Evolutionary conservation across 2,888 invertebrate species (phyloP).

Genomic region (Stenotaenia linearis): DNA sequence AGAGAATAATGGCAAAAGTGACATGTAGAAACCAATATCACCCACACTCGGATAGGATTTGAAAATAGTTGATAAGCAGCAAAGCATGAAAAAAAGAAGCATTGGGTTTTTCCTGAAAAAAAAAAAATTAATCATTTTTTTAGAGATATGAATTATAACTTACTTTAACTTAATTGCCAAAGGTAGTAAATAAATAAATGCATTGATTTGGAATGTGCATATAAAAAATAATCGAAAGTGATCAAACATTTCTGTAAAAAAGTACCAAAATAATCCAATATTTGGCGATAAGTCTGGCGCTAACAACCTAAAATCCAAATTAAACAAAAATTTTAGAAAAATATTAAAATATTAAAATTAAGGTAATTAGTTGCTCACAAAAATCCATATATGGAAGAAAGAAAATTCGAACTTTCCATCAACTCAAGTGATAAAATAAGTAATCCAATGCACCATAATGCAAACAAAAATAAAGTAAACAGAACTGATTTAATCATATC

Average conservation of each 20-base stretch:
- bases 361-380: slow-evolving; percentile 67
- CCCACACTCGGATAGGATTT: slow-evolving; percentile 95
- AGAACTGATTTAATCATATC: background rate
- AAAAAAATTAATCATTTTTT: background rate
- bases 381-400: slow-evolving; percentile 69
- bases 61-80: slow-evolving; percentile 81
- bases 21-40: slow-evolving; percentile 86
- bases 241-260: slow-evolving; percentile 99
- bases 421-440: slow-evolving; percentile 61
- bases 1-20: slow-evolving; percentile 84
- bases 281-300: slow-evolving; percentile 94
- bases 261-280: slow-evolving; percentile 98
- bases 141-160: background rate
- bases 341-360: background rate
- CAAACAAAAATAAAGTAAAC: background rate
- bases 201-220: slow-evolving; percentile 94
- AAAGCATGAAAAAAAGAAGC: slow-evolving; percentile 68
- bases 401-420: slow-evolving; percentile 53
- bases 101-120: slow-evolving; percentile 60
- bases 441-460: slow-evolving; percentile 47
- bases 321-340: background rate
- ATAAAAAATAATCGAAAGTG: slow-evolving; percentile 94
- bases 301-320: slow-evolving; percentile 65
- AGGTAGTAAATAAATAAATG: slow-evolving; percentile 83
- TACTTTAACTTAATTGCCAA: slow-evolving; percentile 54